Evolutionary conservation across 1,140 invertebrate species (phyloP).

Genomic region (Melipona quadrifasciata): DNA sequence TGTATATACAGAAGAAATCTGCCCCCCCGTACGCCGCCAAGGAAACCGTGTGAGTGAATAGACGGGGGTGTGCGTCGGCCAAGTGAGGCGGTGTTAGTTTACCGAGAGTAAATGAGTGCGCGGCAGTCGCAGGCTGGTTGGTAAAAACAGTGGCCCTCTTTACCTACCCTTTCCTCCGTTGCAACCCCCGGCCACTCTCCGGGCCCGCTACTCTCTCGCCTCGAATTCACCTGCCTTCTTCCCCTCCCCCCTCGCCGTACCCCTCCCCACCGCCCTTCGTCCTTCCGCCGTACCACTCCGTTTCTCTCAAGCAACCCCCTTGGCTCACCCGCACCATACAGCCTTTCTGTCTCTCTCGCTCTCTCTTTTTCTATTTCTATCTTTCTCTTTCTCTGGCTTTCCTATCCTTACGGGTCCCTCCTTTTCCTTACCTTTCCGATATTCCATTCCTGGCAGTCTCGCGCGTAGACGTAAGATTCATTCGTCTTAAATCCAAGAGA

Average conservation of each 20-base stretch:
- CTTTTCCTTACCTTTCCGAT: constrained; percentile 70
- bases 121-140: constrained; percentile 66
- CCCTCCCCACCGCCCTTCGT: too few species aligned
- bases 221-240: not conserved
- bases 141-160: constrained; percentile 75
- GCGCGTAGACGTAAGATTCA: constrained; percentile 65
- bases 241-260: too few species aligned
- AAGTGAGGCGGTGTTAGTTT: constrained; percentile 60
- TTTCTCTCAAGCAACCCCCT: constrained; percentile 50
- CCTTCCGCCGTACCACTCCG: constrained; percentile 14
- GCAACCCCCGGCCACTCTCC: constrained; percentile 39
- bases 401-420: constrained; percentile 3
- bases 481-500: constrained; percentile 64
- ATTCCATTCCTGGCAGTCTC: constrained; percentile 57
- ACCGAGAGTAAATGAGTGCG: constrained; percentile 73
- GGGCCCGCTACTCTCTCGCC: constrained; percentile 22
- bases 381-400: constrained; percentile 18
- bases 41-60: constrained; percentile 24
- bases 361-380: not conserved
- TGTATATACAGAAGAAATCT: constrained; percentile 17
- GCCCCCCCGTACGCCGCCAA: not conserved
- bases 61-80: constrained; percentile 33
- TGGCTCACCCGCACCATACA: constrained; percentile 26
- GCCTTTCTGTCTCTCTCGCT: constrained; percentile 6
- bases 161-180: constrained; percentile 63